Conservation (phyloP, 2,797 vertebrate genomes). For the Amphiprion clarkii region DNA sequence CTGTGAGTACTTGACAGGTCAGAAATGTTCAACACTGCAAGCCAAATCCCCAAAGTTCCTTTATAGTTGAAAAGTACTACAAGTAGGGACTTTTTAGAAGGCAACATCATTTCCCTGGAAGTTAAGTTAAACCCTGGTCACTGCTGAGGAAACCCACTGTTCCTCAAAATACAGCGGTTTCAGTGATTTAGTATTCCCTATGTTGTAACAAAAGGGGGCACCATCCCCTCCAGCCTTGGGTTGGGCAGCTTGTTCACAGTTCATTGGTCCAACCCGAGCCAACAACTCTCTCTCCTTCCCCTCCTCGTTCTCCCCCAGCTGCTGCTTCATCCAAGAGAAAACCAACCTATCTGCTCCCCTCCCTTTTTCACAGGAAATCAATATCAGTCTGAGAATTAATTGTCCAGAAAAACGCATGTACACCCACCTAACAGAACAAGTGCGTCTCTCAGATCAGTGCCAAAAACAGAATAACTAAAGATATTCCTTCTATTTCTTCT, state of each 20-base stretch:
- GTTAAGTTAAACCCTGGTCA: no score
- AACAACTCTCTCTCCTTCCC: slow-evolving; percentile 5
- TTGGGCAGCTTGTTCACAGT: slow-evolving; percentile 27
- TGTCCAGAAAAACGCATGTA: slow-evolving; percentile 47
- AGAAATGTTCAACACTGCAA: no score
- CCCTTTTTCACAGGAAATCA: slow-evolving; percentile 52
- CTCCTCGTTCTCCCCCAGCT: slow-evolving; percentile 23
- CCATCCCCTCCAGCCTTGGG: slow-evolving; percentile 16
- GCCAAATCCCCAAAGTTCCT: no score
- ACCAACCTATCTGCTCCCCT: slow-evolving; percentile 30
- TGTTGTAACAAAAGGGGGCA: slow-evolving; percentile 33
- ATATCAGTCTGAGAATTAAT: slow-evolving; percentile 61
- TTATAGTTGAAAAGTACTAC: no score
- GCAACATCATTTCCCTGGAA: no score
- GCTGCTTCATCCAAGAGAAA: slow-evolving; percentile 37
- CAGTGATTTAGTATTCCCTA: slow-evolving; percentile 12
- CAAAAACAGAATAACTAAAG: slow-evolving; percentile 26
- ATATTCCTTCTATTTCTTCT: not conserved
- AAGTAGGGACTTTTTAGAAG: no score
- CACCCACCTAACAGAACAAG: slow-evolving; percentile 51
- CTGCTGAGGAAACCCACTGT: no score
- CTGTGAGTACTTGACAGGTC: no score
- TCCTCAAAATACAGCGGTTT: not conserved
- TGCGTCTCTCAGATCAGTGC: slow-evolving; percentile 18
- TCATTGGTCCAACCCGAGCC: slow-evolving; percentile 37